phyloP scores from a whole-genome alignment of 2,113 vertebrate species.

The Penelope pileata region DNA sequence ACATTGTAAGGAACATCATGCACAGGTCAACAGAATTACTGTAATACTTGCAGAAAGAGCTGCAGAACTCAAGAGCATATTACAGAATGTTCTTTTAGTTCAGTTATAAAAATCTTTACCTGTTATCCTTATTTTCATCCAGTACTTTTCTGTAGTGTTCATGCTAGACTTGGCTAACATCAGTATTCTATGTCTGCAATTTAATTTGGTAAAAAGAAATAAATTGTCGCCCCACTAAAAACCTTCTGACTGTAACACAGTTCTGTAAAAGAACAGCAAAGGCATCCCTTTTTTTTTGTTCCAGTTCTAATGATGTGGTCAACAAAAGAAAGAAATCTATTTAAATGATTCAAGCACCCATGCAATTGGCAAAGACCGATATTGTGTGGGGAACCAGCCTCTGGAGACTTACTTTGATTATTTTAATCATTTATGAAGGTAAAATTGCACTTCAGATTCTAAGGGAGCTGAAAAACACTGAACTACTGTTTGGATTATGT shows the following conservation, averaged over 20 bases:
- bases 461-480: neutral
- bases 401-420: neutral
- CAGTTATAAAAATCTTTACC: neutral
- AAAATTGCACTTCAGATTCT: neutral
- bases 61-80: neutral
- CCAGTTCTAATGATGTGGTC: neutral
- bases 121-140: conserved; percentile 35
- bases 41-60: conserved; percentile 2
- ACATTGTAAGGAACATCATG: conserved; percentile 29
- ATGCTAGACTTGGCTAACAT: neutral
- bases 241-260: neutral
- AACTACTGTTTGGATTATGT: neutral
- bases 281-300: neutral
- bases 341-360: neutral
- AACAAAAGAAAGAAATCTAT: neutral
- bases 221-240: neutral
- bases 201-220: neutral
- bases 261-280: neutral
- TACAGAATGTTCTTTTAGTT: conserved; percentile 43
- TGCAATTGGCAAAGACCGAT: neutral
- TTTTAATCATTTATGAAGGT: neutral
- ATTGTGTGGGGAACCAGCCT: neutral
- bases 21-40: conserved; percentile 29
- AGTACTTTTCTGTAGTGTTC: neutral
- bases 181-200: neutral